Percentiles rank a stretch among this genome's conserved stretches.
Evolutionary conservation across 2,888 invertebrate species (phyloP).

Genomic region (Hirtodrosophila trivittata): DNA sequence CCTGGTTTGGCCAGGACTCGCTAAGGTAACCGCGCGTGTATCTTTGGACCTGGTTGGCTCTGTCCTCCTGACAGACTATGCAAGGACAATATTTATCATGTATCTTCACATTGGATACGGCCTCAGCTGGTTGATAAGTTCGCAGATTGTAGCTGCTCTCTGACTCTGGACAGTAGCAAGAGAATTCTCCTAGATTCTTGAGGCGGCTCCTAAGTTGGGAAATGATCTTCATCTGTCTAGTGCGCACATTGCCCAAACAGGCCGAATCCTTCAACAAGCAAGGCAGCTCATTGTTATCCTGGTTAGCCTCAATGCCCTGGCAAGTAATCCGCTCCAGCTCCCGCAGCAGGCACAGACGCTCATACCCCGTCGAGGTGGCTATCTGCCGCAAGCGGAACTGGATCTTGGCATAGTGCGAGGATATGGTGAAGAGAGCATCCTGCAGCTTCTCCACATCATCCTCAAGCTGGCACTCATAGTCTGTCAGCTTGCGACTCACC

Average conservation of each 20-base stretch:
- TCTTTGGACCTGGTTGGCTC: neutral
- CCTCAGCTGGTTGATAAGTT: neutral
- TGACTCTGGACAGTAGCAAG: conserved; percentile 13
- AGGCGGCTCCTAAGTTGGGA: conserved; percentile 56
- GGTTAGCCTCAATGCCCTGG: conserved; percentile 42
- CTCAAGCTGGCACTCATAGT: conserved; percentile 71
- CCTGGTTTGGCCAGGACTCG: conserved; percentile 21
- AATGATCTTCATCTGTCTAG: conserved; percentile 65
- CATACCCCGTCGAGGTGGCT: conserved; percentile 51
- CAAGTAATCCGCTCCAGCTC: conserved; percentile 69
- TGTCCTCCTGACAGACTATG: neutral
- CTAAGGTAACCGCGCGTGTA: conserved; percentile 11
- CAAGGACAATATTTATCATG: too few species aligned
- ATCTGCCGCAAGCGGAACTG: conserved; percentile 80
- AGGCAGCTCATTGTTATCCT: conserved; percentile 53
- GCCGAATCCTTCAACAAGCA: conserved; percentile 54
- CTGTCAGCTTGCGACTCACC: conserved; percentile 44
- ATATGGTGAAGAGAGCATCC: conserved; percentile 66
- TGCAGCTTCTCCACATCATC: conserved; percentile 71
- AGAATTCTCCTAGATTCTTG: conserved; percentile 29
- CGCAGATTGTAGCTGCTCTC: conserved; percentile 20
- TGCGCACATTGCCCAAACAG: conserved; percentile 63
- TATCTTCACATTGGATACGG: too few species aligned
- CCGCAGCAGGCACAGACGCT: conserved; percentile 56
- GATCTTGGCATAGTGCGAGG: conserved; percentile 77